Percentiles rank a stretch among this genome's conserved stretches.
Evolutionary conservation across 2,888 invertebrate species (phyloP).

Genomic region (Philhelius pedissequus): DNA sequence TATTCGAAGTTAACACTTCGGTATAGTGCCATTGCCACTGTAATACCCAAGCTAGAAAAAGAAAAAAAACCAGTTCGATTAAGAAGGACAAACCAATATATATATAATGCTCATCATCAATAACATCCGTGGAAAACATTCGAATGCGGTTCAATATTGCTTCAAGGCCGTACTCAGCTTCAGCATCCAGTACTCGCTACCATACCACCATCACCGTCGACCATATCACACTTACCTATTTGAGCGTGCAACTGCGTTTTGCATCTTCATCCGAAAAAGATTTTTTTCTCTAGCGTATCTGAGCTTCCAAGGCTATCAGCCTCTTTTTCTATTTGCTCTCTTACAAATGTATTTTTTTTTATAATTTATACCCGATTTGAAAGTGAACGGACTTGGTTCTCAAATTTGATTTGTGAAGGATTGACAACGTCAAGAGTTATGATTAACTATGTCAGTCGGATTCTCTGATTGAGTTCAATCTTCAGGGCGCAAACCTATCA

Average conservation of each 20-base stretch:
- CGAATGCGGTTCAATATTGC: slow-evolving; percentile 40
- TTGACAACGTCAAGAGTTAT: slow-evolving; percentile 27
- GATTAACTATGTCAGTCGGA: slow-evolving; percentile 24
- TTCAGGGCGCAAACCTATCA: slow-evolving; percentile 14
- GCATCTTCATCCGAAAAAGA: slow-evolving; percentile 18
- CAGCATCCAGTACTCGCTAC: neutral
- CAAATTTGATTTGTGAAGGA: slow-evolving; percentile 42
- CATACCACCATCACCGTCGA: neutral
- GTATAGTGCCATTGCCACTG: neutral
- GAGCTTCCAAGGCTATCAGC: slow-evolving; percentile 5
- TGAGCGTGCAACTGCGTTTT: slow-evolving; percentile 32
- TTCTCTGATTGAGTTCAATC: slow-evolving; percentile 26
- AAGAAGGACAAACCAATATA: slow-evolving; percentile 47
- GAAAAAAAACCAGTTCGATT: slow-evolving; percentile 3
- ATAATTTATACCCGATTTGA: slow-evolving; percentile 24
- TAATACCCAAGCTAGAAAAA: neutral
- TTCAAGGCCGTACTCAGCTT: slow-evolving; percentile 32
- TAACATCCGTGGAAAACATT: slow-evolving; percentile 34
- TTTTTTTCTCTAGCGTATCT: neutral
- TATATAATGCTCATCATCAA: slow-evolving; percentile 45
- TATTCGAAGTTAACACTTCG: neutral
- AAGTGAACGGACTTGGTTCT: slow-evolving; percentile 47
- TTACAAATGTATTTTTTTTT: neutral
- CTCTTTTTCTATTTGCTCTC: neutral
- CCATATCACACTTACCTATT: neutral